phyloP scores from a whole-genome alignment of 2,113 vertebrate species.

The Onychostoma macrolepis region DNA sequence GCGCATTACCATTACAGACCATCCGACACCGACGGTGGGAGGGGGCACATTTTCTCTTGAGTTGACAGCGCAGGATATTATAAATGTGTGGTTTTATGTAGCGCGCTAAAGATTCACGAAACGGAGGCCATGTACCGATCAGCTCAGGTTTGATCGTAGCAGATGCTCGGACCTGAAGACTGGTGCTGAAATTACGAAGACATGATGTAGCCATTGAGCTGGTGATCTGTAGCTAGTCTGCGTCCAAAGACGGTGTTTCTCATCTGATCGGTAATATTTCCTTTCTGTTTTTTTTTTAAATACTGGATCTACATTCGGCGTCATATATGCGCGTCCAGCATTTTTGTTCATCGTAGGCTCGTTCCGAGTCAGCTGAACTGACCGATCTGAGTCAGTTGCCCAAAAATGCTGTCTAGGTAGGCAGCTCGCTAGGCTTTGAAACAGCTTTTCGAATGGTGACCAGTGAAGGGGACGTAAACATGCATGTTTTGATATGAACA shows the following conservation, averaged over 20 bases:
- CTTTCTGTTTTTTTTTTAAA: neutral
- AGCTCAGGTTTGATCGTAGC: neutral
- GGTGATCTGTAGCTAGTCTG: slow-evolving; percentile 35
- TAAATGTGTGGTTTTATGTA: slow-evolving; percentile 20
- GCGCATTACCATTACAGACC: slow-evolving; percentile 43
- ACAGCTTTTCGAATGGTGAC: neutral
- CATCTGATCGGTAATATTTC: slow-evolving; percentile 22
- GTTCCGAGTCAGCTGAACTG: neutral
- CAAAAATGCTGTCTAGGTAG: neutral
- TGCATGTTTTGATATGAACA: neutral
- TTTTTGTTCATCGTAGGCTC: neutral
- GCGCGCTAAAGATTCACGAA: neutral
- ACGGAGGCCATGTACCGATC: slow-evolving; percentile 20
- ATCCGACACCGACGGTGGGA: slow-evolving; percentile 36
- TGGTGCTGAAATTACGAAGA: slow-evolving; percentile 29
- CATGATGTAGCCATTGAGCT: slow-evolving; percentile 48
- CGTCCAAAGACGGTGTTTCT: slow-evolving; percentile 13
- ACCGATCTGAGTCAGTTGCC: neutral
- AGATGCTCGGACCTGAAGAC: slow-evolving; percentile 20
- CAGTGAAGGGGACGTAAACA: neutral
- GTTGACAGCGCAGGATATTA: neutral
- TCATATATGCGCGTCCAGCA: neutral
- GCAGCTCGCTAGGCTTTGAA: neutral
- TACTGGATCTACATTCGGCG: neutral
- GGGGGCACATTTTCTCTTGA: slow-evolving; percentile 45